A percentile compares a stretch with the other conserved stretches of the same genome.
These are phyloP conservation scores for Zaprionus vittiger DNA, from an alignment of 1,140 invertebrate genomes.

Conservation along the genomic window DNA sequence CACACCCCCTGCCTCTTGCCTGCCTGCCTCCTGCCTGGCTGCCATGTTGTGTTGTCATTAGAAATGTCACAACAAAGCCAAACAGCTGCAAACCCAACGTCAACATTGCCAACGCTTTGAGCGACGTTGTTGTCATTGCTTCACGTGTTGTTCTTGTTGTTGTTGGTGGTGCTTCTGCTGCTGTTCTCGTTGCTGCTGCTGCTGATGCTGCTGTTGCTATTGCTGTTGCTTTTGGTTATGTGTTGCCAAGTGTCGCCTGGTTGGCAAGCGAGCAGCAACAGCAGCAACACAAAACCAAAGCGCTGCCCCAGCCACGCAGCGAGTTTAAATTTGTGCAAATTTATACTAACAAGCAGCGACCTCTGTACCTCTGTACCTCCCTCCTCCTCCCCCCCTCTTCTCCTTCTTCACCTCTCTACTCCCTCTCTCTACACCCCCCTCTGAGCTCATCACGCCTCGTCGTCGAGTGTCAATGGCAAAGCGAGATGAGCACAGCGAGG, in stretches of 20 bases:
- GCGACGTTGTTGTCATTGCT: conserved; percentile 18
- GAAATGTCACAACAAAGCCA: conserved; percentile 80
- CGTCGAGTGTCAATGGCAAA: conserved; percentile 43
- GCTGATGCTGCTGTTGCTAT: conserved; percentile 10
- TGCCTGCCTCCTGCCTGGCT: conserved; percentile 8
- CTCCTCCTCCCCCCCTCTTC: not conserved
- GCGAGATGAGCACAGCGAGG: conserved; percentile 37
- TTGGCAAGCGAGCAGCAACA: conserved; percentile 32
- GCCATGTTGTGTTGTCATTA: conserved; percentile 68
- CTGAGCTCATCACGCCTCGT: not conserved
- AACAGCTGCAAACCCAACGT: conserved; percentile 73
- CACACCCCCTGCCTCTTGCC: not conserved
- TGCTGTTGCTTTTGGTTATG: conserved; percentile 37
- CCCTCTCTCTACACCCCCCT: no score
- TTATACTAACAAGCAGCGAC: conserved; percentile 54
- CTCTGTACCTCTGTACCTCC: not conserved
- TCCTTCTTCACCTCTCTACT: not conserved
- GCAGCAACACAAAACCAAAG: conserved; percentile 10
- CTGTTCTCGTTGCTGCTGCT: conserved; percentile 13
- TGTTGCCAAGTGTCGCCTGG: conserved; percentile 51
- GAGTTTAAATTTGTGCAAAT: conserved; percentile 53
- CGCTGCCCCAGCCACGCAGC: not conserved
- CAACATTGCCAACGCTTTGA: conserved; percentile 55
- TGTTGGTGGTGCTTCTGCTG: conserved; percentile 19
- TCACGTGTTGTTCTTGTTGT: conserved; percentile 24